Base-by-base conservation (phyloP, 2,797 vertebrate genomes). In the Aulostomus chinensis region DNA sequence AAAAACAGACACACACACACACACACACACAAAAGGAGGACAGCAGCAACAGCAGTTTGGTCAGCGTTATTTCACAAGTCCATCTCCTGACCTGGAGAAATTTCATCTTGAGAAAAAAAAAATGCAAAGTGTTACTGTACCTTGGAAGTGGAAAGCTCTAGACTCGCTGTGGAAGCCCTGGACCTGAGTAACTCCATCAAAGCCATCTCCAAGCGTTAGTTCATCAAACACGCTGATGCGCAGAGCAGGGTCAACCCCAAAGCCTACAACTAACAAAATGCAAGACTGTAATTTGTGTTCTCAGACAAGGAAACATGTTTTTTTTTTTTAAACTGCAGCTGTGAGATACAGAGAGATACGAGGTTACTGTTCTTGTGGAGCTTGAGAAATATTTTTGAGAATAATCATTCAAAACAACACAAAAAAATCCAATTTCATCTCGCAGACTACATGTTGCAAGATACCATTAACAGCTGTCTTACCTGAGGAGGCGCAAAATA, bases 101-200 rank as follows among this genome's bases (percentile, higher is more conserved):
- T 56, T 53, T 31, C 3, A 36, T 18, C 36, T 32, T 14, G 17
- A 7, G 10, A 14, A 20, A 22, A 42, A 1, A 22, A 16, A 52
- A 43, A 61, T 2, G 47, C 10, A 39, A 13, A 2, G 42, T 57
- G 52, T 67, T 58, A 51, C 32, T 51, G 64, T 96, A 98, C 97
- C 97, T 97, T 95, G 90, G 63, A 99, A 99, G 72, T 95, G 92
- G 87, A 96, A 98, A 9, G 97, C 96, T 94, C 89, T 94, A 73
- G 95, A 95, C 78, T 95, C 94, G 86, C 96, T 95, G 88, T 95
- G 95, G 82, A 97, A 94, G 73, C 97, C 97, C 45, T 93, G 93
- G 66, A 99, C 97, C 87, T 97, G 97, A 80, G 89, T 92, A 80
- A 98, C 93, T 80, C 97, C 97, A 35, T 91, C 85, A 51, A 92